phyloP scores from a whole-genome alignment of 1,140 invertebrate genomes.

The Magallana ariakensis region DNA sequence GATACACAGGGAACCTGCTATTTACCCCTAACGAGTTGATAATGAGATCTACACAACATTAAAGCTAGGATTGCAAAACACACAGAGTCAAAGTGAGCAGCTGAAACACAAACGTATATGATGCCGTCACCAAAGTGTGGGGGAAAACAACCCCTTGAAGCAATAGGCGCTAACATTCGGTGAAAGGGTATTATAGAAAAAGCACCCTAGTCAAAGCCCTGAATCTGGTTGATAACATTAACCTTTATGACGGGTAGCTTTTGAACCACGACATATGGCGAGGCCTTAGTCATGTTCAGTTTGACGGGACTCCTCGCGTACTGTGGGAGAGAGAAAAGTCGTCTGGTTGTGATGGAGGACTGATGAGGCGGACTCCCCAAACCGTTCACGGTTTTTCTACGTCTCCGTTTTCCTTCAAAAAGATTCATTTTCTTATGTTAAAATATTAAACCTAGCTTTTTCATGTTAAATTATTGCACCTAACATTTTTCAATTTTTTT shows the following conservation, averaged over 20 bases:
- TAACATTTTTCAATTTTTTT: no score
- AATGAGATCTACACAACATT: not conserved
- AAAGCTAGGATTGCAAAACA: not conserved
- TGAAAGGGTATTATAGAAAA: not conserved
- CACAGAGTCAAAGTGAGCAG: not conserved
- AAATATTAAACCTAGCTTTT: not conserved
- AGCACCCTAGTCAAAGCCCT: slow-evolving; percentile 39
- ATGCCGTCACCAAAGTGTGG: not conserved
- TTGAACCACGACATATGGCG: slow-evolving; percentile 47
- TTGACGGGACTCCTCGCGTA: slow-evolving; percentile 53
- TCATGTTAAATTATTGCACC: no score
- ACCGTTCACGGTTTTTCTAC: slow-evolving; percentile 49
- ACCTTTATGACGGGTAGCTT: slow-evolving; percentile 61
- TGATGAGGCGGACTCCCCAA: slow-evolving; percentile 42
- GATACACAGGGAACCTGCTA: no score
- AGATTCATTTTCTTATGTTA: slow-evolving; percentile 38
- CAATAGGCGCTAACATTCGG: not conserved
- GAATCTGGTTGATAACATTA: slow-evolving; percentile 55
- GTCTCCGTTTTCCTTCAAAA: slow-evolving; percentile 59
- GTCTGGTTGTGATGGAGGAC: slow-evolving; percentile 38
- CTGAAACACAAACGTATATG: not conserved
- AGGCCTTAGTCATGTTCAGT: slow-evolving; percentile 58
- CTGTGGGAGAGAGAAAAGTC: slow-evolving; percentile 36
- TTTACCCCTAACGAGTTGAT: no score
- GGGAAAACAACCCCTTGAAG: not conserved